A percentile compares a stretch with the other conserved stretches of the same genome.
Evolutionary conservation across 2,888 invertebrate genomes (phyloP).

Genomic region (Lacanobia wlatinum): DNA sequence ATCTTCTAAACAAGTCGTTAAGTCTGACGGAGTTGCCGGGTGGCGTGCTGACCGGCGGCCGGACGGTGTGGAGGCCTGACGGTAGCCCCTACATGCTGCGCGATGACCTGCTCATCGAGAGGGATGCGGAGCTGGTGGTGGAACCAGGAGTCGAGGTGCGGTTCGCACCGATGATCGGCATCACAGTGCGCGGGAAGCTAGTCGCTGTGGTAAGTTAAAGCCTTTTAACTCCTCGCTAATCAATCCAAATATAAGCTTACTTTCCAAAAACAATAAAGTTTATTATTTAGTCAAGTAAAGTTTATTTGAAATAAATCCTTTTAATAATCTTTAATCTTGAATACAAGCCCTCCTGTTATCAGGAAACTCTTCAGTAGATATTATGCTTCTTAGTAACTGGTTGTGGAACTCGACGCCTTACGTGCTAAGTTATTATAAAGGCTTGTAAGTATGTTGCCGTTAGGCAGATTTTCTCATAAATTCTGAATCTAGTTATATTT

Average conservation of each 20-base stretch:
- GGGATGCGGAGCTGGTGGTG: conserved; percentile 95
- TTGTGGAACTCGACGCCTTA: conserved; percentile 32
- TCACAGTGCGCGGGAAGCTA: conserved; percentile 97
- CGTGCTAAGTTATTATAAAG: conserved; percentile 43
- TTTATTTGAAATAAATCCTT: too few species aligned
- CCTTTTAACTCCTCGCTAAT: conserved; percentile 30
- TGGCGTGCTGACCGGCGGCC: conserved; percentile 91
- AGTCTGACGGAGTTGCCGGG: conserved; percentile 92
- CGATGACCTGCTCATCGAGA: conserved; percentile 95
- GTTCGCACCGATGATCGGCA: conserved; percentile 97
- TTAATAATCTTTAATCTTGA: too few species aligned
- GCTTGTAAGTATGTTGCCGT: conserved; percentile 38
- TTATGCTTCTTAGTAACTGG: conserved; percentile 34
- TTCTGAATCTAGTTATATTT: conserved; percentile 29
- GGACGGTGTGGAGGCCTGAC: conserved; percentile 89
- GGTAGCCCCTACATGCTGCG: conserved; percentile 94
- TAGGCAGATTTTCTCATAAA: conserved; percentile 13
- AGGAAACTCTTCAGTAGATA: conserved; percentile 17
- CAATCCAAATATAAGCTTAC: not conserved
- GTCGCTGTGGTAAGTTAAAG: conserved; percentile 95
- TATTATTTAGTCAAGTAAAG: conserved; percentile 1
- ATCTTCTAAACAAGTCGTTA: conserved; percentile 84
- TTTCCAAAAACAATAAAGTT: not conserved
- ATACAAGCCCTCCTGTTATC: conserved; percentile 7
- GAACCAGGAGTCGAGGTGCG: conserved; percentile 97